Conservation (phyloP, 2,888 invertebrate genomes). For the Eretmocerus hayati region DNA sequence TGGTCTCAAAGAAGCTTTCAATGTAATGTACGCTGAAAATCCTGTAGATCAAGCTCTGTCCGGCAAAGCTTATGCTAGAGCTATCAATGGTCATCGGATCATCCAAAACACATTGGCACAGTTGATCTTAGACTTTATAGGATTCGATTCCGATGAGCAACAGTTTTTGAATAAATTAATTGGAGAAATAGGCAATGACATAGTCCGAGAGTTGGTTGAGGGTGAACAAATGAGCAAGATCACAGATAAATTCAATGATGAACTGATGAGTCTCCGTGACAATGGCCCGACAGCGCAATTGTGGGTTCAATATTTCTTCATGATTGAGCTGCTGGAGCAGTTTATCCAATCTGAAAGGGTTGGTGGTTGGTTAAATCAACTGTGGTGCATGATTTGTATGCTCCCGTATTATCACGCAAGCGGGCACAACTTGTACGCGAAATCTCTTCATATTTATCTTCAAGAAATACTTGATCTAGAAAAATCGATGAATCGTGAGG, state of each 20-base stretch:
- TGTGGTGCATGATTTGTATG: constrained; percentile 31
- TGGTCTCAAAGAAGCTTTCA: constrained; percentile 7
- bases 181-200: neutral
- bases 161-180: neutral
- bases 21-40: constrained; percentile 4
- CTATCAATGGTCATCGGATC: constrained; percentile 5
- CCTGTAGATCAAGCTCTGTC: constrained; percentile 8
- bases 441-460: constrained; percentile 36
- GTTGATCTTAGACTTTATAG: neutral
- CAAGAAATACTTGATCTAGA: constrained; percentile 38
- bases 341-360: constrained; percentile 34
- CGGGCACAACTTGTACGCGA: constrained; percentile 40
- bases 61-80: constrained; percentile 6
- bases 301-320: constrained; percentile 30
- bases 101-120: constrained; percentile 1
- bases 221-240: neutral
- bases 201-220: neutral
- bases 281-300: constrained; percentile 25
- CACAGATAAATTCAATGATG: neutral
- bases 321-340: constrained; percentile 30
- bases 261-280: neutral
- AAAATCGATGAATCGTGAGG: constrained; percentile 14
- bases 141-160: neutral
- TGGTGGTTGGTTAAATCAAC: constrained; percentile 33
- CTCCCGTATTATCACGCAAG: constrained; percentile 38